Percentiles rank a stretch among this genome's conserved stretches.
phyloP scores from a whole-genome alignment of 1,140 invertebrate species.

The Cheumatopsyche charites region DNA sequence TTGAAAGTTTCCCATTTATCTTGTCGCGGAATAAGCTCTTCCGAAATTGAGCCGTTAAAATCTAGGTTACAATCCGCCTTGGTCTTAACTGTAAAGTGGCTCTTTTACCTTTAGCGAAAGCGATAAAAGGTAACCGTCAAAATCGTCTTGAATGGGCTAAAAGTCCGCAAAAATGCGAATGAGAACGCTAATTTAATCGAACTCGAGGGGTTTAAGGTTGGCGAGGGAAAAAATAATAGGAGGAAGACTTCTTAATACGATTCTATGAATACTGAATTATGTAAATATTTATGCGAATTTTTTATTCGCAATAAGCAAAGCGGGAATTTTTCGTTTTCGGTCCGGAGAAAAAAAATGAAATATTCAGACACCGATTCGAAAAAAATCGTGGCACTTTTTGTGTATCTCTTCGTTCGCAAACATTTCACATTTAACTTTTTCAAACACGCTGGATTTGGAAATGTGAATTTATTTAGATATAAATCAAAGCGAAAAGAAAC shows the following conservation, averaged over 20 bases:
- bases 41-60: background rate
- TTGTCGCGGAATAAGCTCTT: no score
- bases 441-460: background rate
- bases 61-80: background rate
- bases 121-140: conserved; percentile 5
- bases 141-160: background rate
- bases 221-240: no score
- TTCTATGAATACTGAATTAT: no score
- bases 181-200: background rate
- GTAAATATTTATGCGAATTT: no score
- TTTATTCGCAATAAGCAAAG: no score
- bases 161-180: background rate
- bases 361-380: background rate
- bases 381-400: background rate
- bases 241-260: no score
- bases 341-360: background rate
- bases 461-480: conserved; percentile 5
- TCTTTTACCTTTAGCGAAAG: background rate
- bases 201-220: background rate
- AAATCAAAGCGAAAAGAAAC: conserved; percentile 21
- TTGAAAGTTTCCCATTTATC: no score
- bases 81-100: conserved; percentile 6
- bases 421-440: conserved; percentile 24
- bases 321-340: background rate
- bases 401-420: background rate